Evolutionary conservation across 92 coral and sea anemone genomes (phyloP).

Genomic region (Epizoanthus illoricatus): DNA sequence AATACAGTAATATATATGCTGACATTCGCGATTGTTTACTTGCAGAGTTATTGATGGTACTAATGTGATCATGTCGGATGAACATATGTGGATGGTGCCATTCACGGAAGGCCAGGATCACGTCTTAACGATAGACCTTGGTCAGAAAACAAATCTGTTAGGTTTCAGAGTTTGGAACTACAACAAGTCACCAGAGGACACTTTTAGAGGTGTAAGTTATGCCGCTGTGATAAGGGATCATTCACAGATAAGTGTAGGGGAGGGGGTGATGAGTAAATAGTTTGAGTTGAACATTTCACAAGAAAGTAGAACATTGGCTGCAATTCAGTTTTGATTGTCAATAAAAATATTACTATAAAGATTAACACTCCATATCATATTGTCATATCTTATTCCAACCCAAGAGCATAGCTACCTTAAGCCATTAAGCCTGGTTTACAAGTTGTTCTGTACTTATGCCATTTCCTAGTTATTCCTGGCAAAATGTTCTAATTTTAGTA

Average conservation of each 20-base stretch:
- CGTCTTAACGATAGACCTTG: constrained; percentile 73
- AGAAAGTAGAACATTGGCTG: no score
- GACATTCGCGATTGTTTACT: neutral
- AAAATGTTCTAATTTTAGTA: no score
- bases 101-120: constrained; percentile 86
- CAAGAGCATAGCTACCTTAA: no score
- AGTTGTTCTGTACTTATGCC: no score
- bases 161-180: constrained; percentile 97
- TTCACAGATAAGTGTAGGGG: neutral
- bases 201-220: constrained; percentile 90
- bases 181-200: constrained; percentile 89
- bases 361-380: no score
- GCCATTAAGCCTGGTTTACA: no score
- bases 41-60: constrained; percentile 83
- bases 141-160: constrained; percentile 61
- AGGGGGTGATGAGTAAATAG: neutral
- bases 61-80: constrained; percentile 86
- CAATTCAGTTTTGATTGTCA: no score
- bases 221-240: no score
- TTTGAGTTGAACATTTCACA: no score
- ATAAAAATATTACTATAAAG: no score
- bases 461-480: no score
- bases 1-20: neutral
- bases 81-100: constrained; percentile 98
- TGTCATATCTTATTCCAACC: no score